Conservation (phyloP, 92 coral and sea anemone species). For the Parazoanthus swiftii region DNA sequence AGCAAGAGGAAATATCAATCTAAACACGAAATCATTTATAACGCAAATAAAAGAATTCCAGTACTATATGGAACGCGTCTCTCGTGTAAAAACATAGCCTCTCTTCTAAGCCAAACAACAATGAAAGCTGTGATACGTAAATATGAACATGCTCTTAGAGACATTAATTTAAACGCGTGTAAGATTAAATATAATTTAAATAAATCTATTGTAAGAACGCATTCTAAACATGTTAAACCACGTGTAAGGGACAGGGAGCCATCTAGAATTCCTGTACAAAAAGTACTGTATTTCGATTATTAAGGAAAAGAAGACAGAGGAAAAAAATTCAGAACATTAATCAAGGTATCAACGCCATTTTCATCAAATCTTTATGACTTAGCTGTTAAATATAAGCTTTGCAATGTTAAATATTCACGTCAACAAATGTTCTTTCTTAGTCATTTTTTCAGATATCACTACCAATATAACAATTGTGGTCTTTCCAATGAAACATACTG, state of each 20-base stretch:
- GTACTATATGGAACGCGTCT: slow-evolving; percentile 11
- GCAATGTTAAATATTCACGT: slow-evolving; percentile 6
- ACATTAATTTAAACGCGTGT: neutral
- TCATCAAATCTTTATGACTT: slow-evolving; percentile 8
- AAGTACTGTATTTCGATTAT: neutral
- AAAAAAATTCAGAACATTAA: neutral
- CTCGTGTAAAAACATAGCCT: slow-evolving; percentile 10
- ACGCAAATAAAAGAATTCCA: slow-evolving; percentile 5
- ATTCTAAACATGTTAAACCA: slow-evolving; percentile 9
- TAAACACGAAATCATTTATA: slow-evolving; percentile 5
- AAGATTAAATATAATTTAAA: neutral
- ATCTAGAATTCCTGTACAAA: slow-evolving; percentile 8
- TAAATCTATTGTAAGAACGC: slow-evolving; percentile 3
- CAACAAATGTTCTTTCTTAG: neutral
- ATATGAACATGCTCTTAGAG: neutral
- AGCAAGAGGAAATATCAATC: neutral
- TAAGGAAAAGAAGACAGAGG: too few species aligned
- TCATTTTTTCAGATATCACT: slow-evolving; percentile 11
- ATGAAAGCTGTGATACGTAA: neutral
- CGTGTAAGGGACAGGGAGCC: neutral
- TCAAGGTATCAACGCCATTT: slow-evolving; percentile 10
- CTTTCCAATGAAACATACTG: neutral
- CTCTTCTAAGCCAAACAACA: slow-evolving; percentile 1
- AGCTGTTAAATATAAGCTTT: slow-evolving; percentile 16
- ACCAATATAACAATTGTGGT: slow-evolving; percentile 9